Evolutionary conservation across 2,113 vertebrate genomes (phyloP).

Genomic region (Sialia sialis): DNA sequence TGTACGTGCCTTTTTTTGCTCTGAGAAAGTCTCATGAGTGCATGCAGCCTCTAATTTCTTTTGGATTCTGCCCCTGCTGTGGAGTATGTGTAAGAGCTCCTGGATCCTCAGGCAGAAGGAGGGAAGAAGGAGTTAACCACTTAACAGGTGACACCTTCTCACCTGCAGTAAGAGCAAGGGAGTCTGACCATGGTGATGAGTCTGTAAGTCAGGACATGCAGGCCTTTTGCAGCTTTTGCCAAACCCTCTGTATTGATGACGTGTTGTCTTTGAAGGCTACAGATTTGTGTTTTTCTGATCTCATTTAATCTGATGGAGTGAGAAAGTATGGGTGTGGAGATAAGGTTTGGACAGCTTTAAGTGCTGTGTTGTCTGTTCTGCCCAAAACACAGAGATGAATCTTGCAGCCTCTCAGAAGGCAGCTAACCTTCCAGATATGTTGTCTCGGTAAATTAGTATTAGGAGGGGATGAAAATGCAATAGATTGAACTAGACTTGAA

Average conservation of each 20-base stretch:
- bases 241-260: neutral
- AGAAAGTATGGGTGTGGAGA: accelerated
- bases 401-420: neutral
- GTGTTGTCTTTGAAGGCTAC: neutral
- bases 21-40: neutral
- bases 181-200: neutral
- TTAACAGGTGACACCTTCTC: neutral
- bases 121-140: neutral
- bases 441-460: neutral
- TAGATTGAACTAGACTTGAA: neutral
- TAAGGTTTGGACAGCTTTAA: neutral
- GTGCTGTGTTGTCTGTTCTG: neutral
- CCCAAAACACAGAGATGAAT: neutral
- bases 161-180: neutral
- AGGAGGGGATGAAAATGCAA: neutral
- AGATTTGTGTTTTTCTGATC: neutral
- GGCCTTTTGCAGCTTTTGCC: neutral
- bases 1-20: neutral
- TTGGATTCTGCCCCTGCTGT: neutral
- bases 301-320: neutral
- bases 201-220: neutral
- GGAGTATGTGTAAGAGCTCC: neutral
- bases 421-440: neutral
- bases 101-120: neutral
- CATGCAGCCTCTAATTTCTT: neutral